phyloP scores from a whole-genome alignment of 2,797 vertebrate species.

The Mormyrops attenuatus region DNA sequence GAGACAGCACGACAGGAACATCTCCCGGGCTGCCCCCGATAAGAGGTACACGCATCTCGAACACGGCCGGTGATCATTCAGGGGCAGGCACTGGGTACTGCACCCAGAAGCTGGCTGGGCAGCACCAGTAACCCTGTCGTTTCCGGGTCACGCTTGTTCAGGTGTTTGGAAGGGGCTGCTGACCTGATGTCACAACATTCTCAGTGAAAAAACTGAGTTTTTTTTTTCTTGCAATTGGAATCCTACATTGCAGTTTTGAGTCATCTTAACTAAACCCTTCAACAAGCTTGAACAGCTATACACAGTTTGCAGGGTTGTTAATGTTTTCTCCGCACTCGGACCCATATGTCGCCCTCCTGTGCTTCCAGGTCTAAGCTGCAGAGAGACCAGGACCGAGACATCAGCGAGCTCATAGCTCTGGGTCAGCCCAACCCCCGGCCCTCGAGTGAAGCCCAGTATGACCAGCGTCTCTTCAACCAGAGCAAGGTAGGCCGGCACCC shows the following conservation, averaged over 20 bases:
- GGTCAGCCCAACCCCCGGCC: slow-evolving; percentile 84
- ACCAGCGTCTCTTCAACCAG: slow-evolving; percentile 94
- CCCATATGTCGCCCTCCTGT: not conserved
- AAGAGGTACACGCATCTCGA: slow-evolving; percentile 72
- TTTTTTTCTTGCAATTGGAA: not conserved
- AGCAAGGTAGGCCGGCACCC: slow-evolving; percentile 68
- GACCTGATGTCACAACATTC: not conserved
- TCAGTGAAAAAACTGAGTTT: not conserved
- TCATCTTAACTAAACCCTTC: not conserved
- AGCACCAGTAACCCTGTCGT: not conserved
- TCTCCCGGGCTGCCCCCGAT: slow-evolving; percentile 89
- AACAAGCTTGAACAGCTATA: not conserved
- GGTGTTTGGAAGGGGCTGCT: not conserved
- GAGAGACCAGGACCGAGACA: slow-evolving; percentile 91
- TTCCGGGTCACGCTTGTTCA: not conserved
- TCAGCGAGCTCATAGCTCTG: slow-evolving; percentile 92
- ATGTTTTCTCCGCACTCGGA: not conserved
- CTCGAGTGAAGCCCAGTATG: slow-evolving; percentile 83
- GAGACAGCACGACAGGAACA: slow-evolving; percentile 90
- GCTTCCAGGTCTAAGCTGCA: slow-evolving; percentile 82
- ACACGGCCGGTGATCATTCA: slow-evolving; percentile 44
- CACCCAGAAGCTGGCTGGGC: not conserved
- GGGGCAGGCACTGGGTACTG: not conserved
- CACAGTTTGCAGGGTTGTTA: not conserved
- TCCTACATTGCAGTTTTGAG: not conserved